These are phyloP conservation scores for Xiphophorus couchianus DNA, from an alignment of 2,113 vertebrate genomes.

Conservation along the genomic window DNA sequence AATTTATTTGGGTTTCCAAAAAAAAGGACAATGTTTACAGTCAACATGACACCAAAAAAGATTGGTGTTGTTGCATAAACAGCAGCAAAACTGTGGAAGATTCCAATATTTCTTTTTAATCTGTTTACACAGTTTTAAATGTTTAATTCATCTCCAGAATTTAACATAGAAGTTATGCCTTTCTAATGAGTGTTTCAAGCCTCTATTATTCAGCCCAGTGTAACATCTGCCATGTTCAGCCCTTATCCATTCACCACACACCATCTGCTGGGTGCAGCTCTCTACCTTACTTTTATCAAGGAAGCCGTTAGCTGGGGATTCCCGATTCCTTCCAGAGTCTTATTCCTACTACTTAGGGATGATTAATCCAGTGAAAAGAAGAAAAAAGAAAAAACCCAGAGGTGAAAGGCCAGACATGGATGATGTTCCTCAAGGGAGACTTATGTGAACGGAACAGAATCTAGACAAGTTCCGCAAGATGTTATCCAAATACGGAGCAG, in stretches of 20 bases:
- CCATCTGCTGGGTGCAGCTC: conserved; percentile 72
- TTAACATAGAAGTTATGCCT: conserved; percentile 4
- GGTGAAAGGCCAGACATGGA: conserved; percentile 18
- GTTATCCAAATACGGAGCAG: conserved; percentile 39
- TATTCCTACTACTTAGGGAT: conserved; percentile 28
- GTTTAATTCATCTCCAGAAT: conserved; percentile 3
- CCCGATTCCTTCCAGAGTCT: conserved; percentile 46
- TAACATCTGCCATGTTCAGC: conserved; percentile 51
- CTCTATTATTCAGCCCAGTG: conserved; percentile 46
- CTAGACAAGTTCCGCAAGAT: conserved; percentile 21
- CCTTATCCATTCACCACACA: conserved; percentile 70
- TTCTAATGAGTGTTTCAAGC: conserved; percentile 33
- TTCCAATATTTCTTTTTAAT: not conserved
- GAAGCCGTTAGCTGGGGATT: conserved; percentile 68
- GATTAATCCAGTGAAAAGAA: conserved; percentile 39
- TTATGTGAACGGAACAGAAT: not conserved
- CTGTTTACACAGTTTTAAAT: not conserved
- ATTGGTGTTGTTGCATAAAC: conserved; percentile 29
- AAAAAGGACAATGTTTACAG: conserved; percentile 23
- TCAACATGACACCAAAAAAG: conserved; percentile 21
- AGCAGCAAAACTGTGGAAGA: not conserved
- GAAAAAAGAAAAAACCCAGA: not conserved
- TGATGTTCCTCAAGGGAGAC: conserved; percentile 17
- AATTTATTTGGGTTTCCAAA: not conserved
- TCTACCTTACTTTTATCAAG: conserved; percentile 65